phyloP scores from a whole-genome alignment of 2,797 vertebrate species.

The Gadopsis bispinosus region DNA sequence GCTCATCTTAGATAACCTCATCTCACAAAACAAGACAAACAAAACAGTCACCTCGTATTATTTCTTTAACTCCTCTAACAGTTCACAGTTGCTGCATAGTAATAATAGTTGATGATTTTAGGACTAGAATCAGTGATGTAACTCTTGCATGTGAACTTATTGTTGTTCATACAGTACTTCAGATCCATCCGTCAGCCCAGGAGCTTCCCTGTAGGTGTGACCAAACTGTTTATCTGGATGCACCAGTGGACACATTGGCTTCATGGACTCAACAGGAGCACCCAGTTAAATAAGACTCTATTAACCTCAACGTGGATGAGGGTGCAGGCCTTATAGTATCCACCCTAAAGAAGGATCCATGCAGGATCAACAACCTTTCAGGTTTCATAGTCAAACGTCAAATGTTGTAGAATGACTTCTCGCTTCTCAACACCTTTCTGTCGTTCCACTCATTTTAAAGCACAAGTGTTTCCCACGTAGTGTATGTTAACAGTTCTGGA shows the following conservation, averaged over 20 bases:
- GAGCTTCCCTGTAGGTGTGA: not conserved
- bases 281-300: not conserved
- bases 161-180: not conserved
- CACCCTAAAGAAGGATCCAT: not conserved
- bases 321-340: not conserved
- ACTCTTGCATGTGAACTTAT: not conserved
- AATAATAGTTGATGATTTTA: not conserved
- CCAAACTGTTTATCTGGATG: not conserved
- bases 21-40: not conserved
- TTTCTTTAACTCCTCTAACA: not conserved
- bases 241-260: not conserved
- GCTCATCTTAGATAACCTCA: not conserved
- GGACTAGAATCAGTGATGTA: not conserved
- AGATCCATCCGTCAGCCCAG: not conserved
- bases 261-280: not conserved
- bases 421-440: not conserved
- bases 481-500: not conserved
- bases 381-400: not conserved
- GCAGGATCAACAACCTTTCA: not conserved
- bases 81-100: not conserved
- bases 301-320: not conserved
- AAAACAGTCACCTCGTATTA: not conserved
- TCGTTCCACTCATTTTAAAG: not conserved
- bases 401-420: not conserved
- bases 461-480: slow-evolving; percentile 7